phyloP scores from a whole-genome alignment of 2,888 invertebrate genomes.

The Diploptera punctata region DNA sequence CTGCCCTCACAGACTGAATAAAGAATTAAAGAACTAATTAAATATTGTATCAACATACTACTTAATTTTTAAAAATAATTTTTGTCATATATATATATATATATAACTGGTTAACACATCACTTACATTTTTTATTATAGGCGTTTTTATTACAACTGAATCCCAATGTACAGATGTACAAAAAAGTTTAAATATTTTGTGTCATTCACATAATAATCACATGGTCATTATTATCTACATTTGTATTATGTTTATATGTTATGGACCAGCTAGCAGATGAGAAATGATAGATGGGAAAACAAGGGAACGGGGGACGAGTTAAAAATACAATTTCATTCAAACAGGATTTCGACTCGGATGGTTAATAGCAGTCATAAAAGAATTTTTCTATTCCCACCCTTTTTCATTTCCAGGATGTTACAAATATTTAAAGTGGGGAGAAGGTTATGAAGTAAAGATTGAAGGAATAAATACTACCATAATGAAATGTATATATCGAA shows the following conservation, averaged over 20 bases:
- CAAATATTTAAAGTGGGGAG: too few species aligned
- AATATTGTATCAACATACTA: too few species aligned
- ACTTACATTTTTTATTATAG: too few species aligned
- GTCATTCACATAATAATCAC: not conserved
- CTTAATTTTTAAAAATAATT: too few species aligned
- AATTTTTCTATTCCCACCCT: not conserved
- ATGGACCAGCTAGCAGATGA: slow-evolving; percentile 21
- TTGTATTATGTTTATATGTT: slow-evolving; percentile 6
- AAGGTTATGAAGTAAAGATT: not conserved
- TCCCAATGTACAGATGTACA: too few species aligned
- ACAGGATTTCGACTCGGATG: slow-evolving; percentile 27
- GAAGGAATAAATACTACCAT: too few species aligned
- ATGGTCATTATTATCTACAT: not conserved
- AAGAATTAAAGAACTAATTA: too few species aligned
- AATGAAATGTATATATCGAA: too few species aligned
- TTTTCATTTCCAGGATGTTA: slow-evolving; percentile 14
- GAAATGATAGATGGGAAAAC: not conserved
- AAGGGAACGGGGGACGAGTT: not conserved
- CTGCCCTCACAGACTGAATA: too few species aligned
- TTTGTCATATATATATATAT: too few species aligned
- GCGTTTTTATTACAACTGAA: too few species aligned
- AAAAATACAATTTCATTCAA: not conserved
- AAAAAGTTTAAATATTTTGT: not conserved
- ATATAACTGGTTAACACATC: too few species aligned
- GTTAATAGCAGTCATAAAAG: slow-evolving; percentile 7